Evolutionary conservation across 2,797 vertebrate genomes (phyloP).

Genomic region (Lerista edwardsae): DNA sequence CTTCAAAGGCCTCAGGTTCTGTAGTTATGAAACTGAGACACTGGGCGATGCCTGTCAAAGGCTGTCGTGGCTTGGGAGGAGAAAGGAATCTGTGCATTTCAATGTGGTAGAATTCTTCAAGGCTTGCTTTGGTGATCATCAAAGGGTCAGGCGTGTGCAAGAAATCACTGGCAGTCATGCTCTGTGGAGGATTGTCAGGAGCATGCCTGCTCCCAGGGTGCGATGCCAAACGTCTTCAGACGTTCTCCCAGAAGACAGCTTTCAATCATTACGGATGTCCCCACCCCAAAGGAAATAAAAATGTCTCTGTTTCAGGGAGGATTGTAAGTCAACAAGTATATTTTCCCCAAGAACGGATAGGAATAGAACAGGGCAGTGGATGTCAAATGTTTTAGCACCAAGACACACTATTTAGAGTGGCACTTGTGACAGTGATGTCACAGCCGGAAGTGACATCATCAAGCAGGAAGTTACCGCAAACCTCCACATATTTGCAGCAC

Average conservation of each 20-base stretch:
- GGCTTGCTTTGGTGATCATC: conserved; percentile 55
- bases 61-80: conserved; percentile 61
- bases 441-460: no score
- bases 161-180: conserved; percentile 52
- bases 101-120: conserved; percentile 66
- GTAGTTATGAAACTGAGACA: conserved; percentile 57
- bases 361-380: no score
- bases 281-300: conserved; percentile 43
- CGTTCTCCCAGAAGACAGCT: conserved; percentile 58
- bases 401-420: no score
- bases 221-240: conserved; percentile 53
- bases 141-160: conserved; percentile 63
- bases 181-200: conserved; percentile 55
- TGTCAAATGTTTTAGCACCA: no score
- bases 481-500: no score
- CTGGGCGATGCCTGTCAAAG: conserved; percentile 54
- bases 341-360: conserved; percentile 32
- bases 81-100: conserved; percentile 55
- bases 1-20: conserved; percentile 36
- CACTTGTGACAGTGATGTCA: no score
- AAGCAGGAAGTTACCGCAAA: no score
- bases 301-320: conserved; percentile 47
- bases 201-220: conserved; percentile 49
- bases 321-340: conserved; percentile 42
- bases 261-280: conserved; percentile 54